Evolutionary conservation across 2,888 invertebrate genomes (phyloP), one percentile per base, ranked within the genome.

Genomic region (Xestia sexstrigata): DNA sequence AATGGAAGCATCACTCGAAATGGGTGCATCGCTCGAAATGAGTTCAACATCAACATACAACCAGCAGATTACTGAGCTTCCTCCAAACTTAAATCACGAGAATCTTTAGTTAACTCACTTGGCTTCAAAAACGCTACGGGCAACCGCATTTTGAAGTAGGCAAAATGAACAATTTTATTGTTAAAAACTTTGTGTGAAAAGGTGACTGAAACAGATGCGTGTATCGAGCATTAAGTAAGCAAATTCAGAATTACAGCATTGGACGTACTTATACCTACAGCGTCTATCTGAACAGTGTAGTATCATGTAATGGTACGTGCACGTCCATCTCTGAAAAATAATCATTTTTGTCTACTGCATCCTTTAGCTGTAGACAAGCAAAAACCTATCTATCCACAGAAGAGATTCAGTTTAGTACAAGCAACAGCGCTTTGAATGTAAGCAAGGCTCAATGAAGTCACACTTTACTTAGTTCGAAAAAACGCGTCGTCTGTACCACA

Each of bases 1-100:
- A 96, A 96, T 95, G 93, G 83, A 90, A 81, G 86, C 91, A 93
- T 94, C 92, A 91, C 85, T 90, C 86, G 90, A 93, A 93, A 94
- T 94, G 93, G 83, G 90, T 82, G 86, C 91, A 93, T 94, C 92
- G 91, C 85, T 90, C 85, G 89, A 93, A 93, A 94, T 95, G 93
- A 93, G 93, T 94, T 91, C 92, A 89, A 78, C 90, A 94, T 92
- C 90, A 89, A 78, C 84, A 82, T 84, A 88, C 79, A 79, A 63
- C 74, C 69, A 45, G 70, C 70, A 69, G 79, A 87, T 88, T 81
- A 83, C 79, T 52, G 73, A 70, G 74, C 79, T 81, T 70, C 81
- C 73, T 77, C 71, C 71, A 52, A 80, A 82, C 74, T 78, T 30
- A 65, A 74, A 74, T 81, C 66, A 62, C 71, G 65, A 6, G 47